phyloP scores from a whole-genome alignment of 64 coral and sea anemone genomes.

The Astreopora myriophthalma region DNA sequence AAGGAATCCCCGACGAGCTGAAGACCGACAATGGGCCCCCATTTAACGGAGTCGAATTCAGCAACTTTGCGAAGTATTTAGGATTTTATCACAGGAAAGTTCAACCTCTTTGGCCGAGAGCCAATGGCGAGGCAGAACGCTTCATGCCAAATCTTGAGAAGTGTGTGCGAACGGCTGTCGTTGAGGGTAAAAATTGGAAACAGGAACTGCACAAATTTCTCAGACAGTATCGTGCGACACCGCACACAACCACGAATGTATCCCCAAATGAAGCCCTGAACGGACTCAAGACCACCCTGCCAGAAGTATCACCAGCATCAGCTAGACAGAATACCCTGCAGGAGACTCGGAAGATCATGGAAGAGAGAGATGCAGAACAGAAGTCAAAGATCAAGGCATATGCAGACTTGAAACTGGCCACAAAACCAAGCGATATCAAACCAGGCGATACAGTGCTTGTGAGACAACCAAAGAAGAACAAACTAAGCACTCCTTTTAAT shows the following conservation, averaged over 20 bases:
- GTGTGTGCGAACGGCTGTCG: too few relatives aligned
- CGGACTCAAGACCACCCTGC: constrained; percentile 55
- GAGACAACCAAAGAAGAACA: not conserved
- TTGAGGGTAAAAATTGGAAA: not conserved
- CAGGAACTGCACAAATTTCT: constrained; percentile 8
- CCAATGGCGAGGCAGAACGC: too few relatives aligned
- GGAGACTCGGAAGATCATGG: too few relatives aligned
- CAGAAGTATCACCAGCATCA: constrained; percentile 1
- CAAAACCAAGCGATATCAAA: not conserved
- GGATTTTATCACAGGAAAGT: not conserved
- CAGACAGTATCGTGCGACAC: constrained; percentile 8
- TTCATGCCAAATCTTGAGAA: too few relatives aligned
- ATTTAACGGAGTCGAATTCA: not conserved
- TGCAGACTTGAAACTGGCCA: too few relatives aligned
- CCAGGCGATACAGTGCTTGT: constrained; percentile 36
- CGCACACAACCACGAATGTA: not conserved
- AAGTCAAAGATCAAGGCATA: not conserved
- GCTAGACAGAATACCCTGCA: not conserved
- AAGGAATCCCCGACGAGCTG: not conserved
- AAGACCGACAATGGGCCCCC: not conserved
- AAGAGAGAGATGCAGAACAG: not conserved
- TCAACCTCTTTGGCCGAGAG: not conserved
- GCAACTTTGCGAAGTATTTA: not conserved
- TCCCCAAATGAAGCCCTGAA: constrained; percentile 64
- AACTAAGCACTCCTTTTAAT: too few relatives aligned